Evolutionary conservation across 1,140 invertebrate species (phyloP).

Genomic region (Cydia amplana): DNA sequence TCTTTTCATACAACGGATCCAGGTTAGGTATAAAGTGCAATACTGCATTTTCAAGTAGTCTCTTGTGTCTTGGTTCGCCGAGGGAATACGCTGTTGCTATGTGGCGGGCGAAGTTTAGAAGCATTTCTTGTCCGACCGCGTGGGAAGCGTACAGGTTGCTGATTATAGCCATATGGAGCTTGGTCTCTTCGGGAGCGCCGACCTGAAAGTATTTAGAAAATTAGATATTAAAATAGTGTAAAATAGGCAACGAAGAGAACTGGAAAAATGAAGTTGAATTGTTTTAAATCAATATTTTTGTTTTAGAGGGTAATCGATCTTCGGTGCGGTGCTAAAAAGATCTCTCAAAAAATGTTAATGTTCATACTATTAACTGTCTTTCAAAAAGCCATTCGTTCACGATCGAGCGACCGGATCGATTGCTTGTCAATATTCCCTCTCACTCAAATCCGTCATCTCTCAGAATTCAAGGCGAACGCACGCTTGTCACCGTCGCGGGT

Average conservation of each 20-base stretch:
- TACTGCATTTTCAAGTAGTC: slow-evolving; percentile 85
- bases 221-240: background rate
- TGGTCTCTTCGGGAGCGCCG: slow-evolving; percentile 86
- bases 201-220: slow-evolving; percentile 74
- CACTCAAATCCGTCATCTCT: too few species aligned
- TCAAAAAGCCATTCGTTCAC: too few species aligned
- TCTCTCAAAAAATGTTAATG: too few species aligned
- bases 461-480: too few species aligned
- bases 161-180: slow-evolving; percentile 89
- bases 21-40: slow-evolving; percentile 90
- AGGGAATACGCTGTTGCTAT: slow-evolving; percentile 85
- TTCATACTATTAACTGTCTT: too few species aligned
- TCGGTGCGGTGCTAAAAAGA: too few species aligned
- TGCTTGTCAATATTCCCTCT: too few species aligned
- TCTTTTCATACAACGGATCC: slow-evolving; percentile 80
- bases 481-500: too few species aligned
- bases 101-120: slow-evolving; percentile 90
- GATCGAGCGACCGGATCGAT: too few species aligned
- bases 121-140: slow-evolving; percentile 90
- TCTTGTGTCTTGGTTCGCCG: slow-evolving; percentile 82
- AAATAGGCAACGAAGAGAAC: background rate
- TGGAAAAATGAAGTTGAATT: background rate
- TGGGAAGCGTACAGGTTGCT: slow-evolving; percentile 92
- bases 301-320: too few species aligned
- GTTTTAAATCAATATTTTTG: too few species aligned